Evolutionary conservation across 2,113 vertebrate genomes (phyloP).

Genomic region (Eptatretus burgeri): DNA sequence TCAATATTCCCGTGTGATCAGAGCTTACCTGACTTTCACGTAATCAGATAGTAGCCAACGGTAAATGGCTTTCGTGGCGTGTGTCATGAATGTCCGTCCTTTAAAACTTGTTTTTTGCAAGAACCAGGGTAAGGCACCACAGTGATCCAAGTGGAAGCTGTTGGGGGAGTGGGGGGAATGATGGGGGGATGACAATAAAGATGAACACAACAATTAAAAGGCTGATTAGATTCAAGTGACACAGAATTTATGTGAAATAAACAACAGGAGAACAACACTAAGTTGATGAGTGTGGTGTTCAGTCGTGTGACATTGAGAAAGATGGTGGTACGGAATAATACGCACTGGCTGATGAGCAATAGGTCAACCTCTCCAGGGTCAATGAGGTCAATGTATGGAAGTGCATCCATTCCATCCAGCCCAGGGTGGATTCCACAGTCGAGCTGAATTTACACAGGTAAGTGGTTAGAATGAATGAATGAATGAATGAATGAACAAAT

Average conservation of each 20-base stretch:
- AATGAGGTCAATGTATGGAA: slow-evolving; percentile 85
- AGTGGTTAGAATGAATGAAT: no score
- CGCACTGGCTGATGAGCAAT: slow-evolving; percentile 87
- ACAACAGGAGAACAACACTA: no score
- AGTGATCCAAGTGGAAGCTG: slow-evolving; percentile 93
- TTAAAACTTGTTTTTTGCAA: slow-evolving; percentile 97
- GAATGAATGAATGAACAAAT: no score
- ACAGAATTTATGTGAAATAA: neutral
- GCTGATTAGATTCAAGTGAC: neutral
- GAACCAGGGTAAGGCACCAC: slow-evolving; percentile 89
- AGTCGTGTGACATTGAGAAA: no score
- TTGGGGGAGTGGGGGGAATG: slow-evolving; percentile 8
- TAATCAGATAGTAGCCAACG: slow-evolving; percentile 91
- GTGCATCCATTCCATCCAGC: slow-evolving; percentile 83
- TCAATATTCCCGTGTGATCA: neutral
- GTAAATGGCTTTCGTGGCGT: slow-evolving; percentile 97
- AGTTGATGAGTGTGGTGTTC: no score
- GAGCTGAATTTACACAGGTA: slow-evolving; percentile 21
- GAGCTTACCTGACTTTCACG: slow-evolving; percentile 73
- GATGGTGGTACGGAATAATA: neutral
- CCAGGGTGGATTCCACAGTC: slow-evolving; percentile 95
- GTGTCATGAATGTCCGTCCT: slow-evolving; percentile 92
- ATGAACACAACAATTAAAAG: neutral
- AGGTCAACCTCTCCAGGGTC: slow-evolving; percentile 93
- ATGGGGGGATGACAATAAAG: neutral